Conservation (phyloP, 2,888 invertebrate species). For the Stenotaenia linearis region DNA sequence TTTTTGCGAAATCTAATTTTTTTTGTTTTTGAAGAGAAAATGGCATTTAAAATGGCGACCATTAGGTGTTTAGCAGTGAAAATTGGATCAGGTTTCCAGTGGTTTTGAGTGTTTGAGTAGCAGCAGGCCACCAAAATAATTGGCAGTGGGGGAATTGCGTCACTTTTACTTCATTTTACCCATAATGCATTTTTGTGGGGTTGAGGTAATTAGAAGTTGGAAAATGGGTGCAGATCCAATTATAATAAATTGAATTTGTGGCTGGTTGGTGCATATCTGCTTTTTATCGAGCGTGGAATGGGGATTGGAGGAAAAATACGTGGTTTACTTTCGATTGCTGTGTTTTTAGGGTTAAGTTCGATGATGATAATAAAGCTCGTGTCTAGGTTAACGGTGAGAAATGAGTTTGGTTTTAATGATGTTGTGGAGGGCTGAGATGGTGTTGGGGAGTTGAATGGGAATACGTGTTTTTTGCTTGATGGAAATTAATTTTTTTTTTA, state of each 20-base stretch:
- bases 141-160: neutral
- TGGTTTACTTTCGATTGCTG: neutral
- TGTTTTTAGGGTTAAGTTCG: neutral
- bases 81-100: neutral
- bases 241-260: slow-evolving; percentile 26
- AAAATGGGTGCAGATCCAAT: slow-evolving; percentile 24
- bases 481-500: too few species aligned
- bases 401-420: too few species aligned
- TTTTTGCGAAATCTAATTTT: too few species aligned
- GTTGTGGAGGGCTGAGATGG: too few species aligned
- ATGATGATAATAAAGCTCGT: neutral
- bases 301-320: neutral
- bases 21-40: neutral
- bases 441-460: too few species aligned
- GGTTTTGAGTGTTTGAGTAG: neutral
- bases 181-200: slow-evolving; percentile 26
- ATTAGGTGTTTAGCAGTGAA: neutral
- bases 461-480: too few species aligned
- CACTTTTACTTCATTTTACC: neutral
- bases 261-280: slow-evolving; percentile 20
- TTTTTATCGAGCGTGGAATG: slow-evolving; percentile 13
- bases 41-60: neutral
- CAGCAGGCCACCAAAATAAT: slow-evolving; percentile 26
- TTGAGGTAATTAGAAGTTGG: slow-evolving; percentile 20
- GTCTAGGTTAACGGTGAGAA: neutral